Evolutionary conservation across 2,888 invertebrate genomes (phyloP), one percentile per base, ranked within the genome.

Genomic region (Nasonovia ribisnigri): DNA sequence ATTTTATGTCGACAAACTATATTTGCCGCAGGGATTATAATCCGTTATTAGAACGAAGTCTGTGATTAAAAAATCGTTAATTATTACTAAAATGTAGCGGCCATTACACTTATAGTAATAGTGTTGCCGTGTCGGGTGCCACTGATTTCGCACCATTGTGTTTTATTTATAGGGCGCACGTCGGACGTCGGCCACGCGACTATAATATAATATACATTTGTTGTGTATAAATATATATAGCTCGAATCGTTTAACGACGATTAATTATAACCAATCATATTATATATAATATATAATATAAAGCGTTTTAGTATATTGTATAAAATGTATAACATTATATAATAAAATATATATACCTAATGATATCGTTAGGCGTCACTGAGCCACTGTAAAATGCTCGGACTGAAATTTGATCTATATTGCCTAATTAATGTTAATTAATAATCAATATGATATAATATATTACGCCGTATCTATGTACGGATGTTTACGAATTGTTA

Each of bases 111-210:
- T 77, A 51, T 51, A 36, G 16, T 36, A 36, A 36, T 77, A 77
- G 36, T 42, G 36, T 36, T 36, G 46, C 46, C 46, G 46, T 11
- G 46, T 46, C 11, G 46, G 36, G 36, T 6, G 54, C 24, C 13
- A 46, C 20, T 36, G 36, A 77, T 77, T 77, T 77, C 0, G n/a
- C 46, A n/a, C 20, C 10, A 88, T 54, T 54, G 88, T 54, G 88
- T 88, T 88, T 88, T 88, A 87, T 87, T 87, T 48, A 51, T 87
- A 87, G 87, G 48, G n/a, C 16, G n/a, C 57, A 57, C 57, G 26
- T 57, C 26, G n/a, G 20, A 77, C 77, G 77, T 77, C 36, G 20
- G 77, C 36, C 77, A 77, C 20, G 77, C 77, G 77, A 77, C 36
- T 20, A 36, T 77, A 77, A 36, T 77, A 36, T 36, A 36, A 36